phyloP scores from a whole-genome alignment of 2,113 vertebrate species.

The Centropus bengalensis region DNA sequence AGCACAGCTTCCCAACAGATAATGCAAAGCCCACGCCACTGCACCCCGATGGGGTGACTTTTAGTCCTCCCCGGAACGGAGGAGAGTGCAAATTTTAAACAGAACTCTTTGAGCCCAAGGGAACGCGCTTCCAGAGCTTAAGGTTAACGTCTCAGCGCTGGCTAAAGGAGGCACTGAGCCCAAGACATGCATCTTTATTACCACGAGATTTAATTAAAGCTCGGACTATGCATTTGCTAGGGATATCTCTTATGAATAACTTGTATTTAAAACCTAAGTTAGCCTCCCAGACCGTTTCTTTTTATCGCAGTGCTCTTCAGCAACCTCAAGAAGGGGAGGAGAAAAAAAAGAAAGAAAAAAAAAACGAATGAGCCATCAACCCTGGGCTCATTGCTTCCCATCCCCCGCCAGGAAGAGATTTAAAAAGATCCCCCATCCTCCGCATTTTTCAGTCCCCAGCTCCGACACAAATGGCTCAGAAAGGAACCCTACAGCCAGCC shows the following conservation, averaged over 20 bases:
- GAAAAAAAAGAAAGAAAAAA: no score
- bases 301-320: neutral
- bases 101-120: neutral
- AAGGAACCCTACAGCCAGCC: neutral
- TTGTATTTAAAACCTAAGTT: slow-evolving; percentile 26
- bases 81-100: neutral
- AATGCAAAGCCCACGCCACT: neutral
- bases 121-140: neutral
- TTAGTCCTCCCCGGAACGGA: neutral
- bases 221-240: neutral
- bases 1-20: slow-evolving; percentile 63
- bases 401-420: neutral
- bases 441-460: neutral
- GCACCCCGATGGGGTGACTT: neutral
- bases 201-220: slow-evolving; percentile 36
- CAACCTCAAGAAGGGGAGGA: neutral
- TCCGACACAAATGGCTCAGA: neutral
- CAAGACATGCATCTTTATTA: neutral
- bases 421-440: neutral
- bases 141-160: neutral
- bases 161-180: neutral
- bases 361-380: neutral
- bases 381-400: neutral
- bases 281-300: neutral
- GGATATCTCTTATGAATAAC: neutral